These are phyloP conservation scores for Tetragonula carbonaria DNA, from an alignment of 2,888 invertebrate species.

Conservation along the genomic window DNA sequence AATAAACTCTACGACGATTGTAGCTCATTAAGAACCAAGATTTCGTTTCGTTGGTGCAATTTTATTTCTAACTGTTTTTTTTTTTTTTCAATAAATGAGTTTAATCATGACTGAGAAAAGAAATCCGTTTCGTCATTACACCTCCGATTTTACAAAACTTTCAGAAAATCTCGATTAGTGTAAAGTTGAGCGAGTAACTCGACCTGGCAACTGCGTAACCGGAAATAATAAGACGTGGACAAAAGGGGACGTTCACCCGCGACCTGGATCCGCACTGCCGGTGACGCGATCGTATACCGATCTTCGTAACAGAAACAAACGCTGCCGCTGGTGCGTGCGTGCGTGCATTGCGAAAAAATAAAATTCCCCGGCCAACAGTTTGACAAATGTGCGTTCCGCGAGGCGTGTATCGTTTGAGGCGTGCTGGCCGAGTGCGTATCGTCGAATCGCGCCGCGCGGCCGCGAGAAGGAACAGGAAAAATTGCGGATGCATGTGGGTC, in stretches of 20 bases:
- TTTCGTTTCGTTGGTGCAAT: too few species aligned
- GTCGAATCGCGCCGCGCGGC: constrained; percentile 62
- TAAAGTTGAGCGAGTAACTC: too few species aligned
- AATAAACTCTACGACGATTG: too few species aligned
- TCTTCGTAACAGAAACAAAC: constrained; percentile 61
- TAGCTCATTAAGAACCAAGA: too few species aligned
- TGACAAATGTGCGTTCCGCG: constrained; percentile 55
- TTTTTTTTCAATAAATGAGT: too few species aligned
- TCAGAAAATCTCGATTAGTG: too few species aligned
- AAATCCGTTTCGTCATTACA: too few species aligned
- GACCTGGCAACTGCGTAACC: too few species aligned
- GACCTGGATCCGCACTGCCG: constrained; percentile 35
- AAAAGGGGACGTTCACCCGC: neutral
- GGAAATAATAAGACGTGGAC: too few species aligned
- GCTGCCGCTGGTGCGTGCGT: constrained; percentile 46
- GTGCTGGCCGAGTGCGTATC: constrained; percentile 61
- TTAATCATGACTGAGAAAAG: too few species aligned
- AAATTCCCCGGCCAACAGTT: constrained; percentile 45
- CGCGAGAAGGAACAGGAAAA: constrained; percentile 70
- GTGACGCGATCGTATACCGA: constrained; percentile 7
- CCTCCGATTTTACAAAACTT: too few species aligned
- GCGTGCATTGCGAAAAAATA: constrained; percentile 51
- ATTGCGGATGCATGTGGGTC: constrained; percentile 80
- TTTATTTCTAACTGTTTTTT: too few species aligned
- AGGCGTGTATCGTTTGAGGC: neutral